Percentiles rank a stretch among this genome's conserved stretches.
Evolutionary conservation across 2,888 invertebrate genomes (phyloP).

Genomic region (Meandrusa payeni): DNA sequence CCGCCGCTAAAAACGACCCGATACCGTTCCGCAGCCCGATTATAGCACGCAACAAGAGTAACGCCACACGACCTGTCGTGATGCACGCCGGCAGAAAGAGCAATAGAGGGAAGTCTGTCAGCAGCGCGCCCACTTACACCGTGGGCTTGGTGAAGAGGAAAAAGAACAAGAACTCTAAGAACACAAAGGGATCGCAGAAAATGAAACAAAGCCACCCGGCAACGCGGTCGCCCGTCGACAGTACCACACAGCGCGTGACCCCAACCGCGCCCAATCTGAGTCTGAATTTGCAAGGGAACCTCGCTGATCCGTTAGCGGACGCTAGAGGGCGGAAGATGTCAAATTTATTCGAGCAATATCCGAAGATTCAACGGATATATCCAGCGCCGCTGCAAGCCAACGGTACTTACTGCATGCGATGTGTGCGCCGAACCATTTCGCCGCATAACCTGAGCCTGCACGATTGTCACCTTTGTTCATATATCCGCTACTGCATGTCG

Average conservation of each 20-base stretch:
- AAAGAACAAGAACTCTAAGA: slow-evolving; percentile 81
- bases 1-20: slow-evolving; percentile 83
- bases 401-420: slow-evolving; percentile 68
- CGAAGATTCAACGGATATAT: slow-evolving; percentile 89
- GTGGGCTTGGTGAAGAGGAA: slow-evolving; percentile 73
- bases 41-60: slow-evolving; percentile 62
- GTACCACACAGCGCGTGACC: slow-evolving; percentile 69
- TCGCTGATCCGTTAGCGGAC: slow-evolving; percentile 64
- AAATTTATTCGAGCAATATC: slow-evolving; percentile 86
- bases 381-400: slow-evolving; percentile 82
- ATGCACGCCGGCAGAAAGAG: slow-evolving; percentile 66
- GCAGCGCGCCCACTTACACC: slow-evolving; percentile 66
- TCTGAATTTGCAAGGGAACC: slow-evolving; percentile 62
- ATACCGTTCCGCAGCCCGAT: slow-evolving; percentile 72
- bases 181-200: slow-evolving; percentile 72
- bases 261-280: slow-evolving; percentile 61
- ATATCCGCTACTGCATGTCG: slow-evolving; percentile 59
- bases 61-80: slow-evolving; percentile 67
- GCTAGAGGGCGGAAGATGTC: slow-evolving; percentile 82
- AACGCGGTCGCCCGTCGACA: slow-evolving; percentile 75
- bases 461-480: slow-evolving; percentile 61
- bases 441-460: slow-evolving; percentile 57
- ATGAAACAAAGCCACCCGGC: slow-evolving; percentile 78
- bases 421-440: slow-evolving; percentile 43
- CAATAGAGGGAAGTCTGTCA: slow-evolving; percentile 58